These are phyloP conservation scores for Drosophila hydei DNA, from an alignment of 1,140 invertebrate species.

Conservation along the genomic window DNA sequence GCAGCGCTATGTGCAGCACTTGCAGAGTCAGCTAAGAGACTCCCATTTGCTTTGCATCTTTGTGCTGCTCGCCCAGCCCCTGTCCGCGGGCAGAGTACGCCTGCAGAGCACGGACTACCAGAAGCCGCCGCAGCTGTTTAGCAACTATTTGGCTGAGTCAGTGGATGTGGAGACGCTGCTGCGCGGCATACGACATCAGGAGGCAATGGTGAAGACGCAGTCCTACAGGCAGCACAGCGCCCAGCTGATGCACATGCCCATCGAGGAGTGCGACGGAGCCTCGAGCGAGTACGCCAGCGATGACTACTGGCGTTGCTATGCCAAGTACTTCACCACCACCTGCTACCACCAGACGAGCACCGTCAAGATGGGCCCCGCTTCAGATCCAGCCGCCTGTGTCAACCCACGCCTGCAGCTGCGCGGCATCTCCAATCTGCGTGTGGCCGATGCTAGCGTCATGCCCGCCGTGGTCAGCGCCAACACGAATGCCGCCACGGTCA, in stretches of 20 bases:
- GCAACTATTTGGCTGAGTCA: constrained; percentile 88
- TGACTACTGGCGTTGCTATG: constrained; percentile 90
- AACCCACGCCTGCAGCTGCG: constrained; percentile 89
- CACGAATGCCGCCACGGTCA: constrained; percentile 89
- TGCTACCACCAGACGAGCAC: constrained; percentile 90
- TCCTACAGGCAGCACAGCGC: constrained; percentile 86
- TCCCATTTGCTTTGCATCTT: constrained; percentile 84
- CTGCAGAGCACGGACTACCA: constrained; percentile 88
- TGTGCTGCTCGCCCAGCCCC: constrained; percentile 89
- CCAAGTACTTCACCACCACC: constrained; percentile 86
- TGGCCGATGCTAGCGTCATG: constrained; percentile 91
- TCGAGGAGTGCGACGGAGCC: constrained; percentile 85
- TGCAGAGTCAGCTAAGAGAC: constrained; percentile 25
- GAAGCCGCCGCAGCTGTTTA: constrained; percentile 88
- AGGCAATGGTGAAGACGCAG: constrained; percentile 85
- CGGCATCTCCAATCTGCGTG: constrained; percentile 88
- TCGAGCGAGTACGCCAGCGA: constrained; percentile 85
- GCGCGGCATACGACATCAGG: constrained; percentile 87
- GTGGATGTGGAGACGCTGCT: constrained; percentile 88
- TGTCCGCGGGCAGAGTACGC: constrained; percentile 88
- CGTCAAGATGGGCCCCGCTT: constrained; percentile 90
- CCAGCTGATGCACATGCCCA: constrained; percentile 85
- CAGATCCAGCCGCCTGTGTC: constrained; percentile 89
- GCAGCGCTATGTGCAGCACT: constrained; percentile 29
- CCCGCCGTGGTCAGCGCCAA: constrained; percentile 89